A percentile compares a stretch with the other conserved stretches of the same genome.
Evolutionary conservation across 64 coral and sea anemone genomes (phyloP).

Genomic region (Stichodactyla helianthus): DNA sequence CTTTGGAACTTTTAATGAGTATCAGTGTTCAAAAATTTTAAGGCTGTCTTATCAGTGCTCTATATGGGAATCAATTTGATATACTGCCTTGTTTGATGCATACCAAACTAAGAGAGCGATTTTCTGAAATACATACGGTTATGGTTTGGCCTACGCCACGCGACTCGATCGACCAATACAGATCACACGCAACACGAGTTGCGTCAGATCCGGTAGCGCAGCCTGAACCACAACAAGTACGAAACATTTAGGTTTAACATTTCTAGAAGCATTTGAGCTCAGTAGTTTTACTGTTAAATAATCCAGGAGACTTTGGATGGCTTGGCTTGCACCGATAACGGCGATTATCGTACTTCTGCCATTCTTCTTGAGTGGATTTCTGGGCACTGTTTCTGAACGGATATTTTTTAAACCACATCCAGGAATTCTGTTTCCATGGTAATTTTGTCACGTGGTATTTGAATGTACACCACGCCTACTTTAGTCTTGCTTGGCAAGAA

Average conservation of each 20-base stretch:
- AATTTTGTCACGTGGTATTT: not conserved
- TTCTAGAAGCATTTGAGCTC: not conserved
- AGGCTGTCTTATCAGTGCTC: too few relatives aligned
- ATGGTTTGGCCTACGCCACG: not conserved
- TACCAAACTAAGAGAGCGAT: not conserved
- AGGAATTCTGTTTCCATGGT: not conserved
- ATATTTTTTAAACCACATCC: not conserved
- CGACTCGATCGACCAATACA: not conserved
- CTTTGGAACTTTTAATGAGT: too few relatives aligned
- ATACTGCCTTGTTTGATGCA: not conserved
- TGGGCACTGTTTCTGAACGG: not conserved
- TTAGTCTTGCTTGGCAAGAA: constrained; percentile 24
- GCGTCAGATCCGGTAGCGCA: not conserved
- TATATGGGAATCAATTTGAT: not conserved
- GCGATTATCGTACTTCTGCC: not conserved
- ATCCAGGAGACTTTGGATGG: constrained; percentile 15
- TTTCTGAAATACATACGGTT: not conserved
- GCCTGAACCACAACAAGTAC: not conserved
- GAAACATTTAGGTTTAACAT: not conserved
- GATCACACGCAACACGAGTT: not conserved
- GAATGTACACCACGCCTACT: constrained; percentile 11
- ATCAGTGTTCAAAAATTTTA: too few relatives aligned
- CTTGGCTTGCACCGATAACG: not conserved
- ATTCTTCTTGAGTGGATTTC: not conserved
- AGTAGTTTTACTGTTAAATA: not conserved